Percentiles rank a stretch among this genome's conserved stretches.
These are phyloP conservation scores for Cinclus cinclus DNA, from an alignment of 2,113 vertebrate species.

Conservation along the genomic window DNA sequence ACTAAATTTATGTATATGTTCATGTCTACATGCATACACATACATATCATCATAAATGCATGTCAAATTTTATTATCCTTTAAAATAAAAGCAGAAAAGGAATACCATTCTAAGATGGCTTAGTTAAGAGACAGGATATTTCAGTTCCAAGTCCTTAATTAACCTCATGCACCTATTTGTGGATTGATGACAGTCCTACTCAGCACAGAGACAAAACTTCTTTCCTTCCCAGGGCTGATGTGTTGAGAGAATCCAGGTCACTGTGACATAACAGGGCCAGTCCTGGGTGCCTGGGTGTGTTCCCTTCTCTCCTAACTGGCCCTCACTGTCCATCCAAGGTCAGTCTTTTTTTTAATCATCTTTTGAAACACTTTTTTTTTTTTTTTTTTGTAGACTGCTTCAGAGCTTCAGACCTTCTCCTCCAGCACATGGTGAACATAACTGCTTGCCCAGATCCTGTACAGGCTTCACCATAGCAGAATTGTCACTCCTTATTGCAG, in stretches of 20 bases:
- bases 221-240: background rate
- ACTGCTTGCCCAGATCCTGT: background rate
- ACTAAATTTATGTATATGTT: background rate
- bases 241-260: background rate
- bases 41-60: background rate
- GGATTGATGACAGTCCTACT: background rate
- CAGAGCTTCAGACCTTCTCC: background rate
- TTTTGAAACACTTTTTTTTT: background rate
- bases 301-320: background rate
- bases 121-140: background rate
- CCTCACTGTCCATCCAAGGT: background rate
- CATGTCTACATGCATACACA: background rate
- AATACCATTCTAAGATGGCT: background rate
- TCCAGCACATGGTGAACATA: background rate
- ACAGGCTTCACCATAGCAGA: background rate
- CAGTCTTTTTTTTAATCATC: background rate
- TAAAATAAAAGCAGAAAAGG: background rate
- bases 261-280: background rate
- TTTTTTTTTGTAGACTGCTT: background rate
- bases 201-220: background rate
- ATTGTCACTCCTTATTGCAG: background rate
- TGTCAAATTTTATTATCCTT: background rate
- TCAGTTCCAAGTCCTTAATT: background rate
- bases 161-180: background rate
- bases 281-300: accelerated